Evolutionary conservation across 2,888 invertebrate species (phyloP), one percentile per base, ranked within the genome.

Genomic region (Tanypteryx hageni): DNA sequence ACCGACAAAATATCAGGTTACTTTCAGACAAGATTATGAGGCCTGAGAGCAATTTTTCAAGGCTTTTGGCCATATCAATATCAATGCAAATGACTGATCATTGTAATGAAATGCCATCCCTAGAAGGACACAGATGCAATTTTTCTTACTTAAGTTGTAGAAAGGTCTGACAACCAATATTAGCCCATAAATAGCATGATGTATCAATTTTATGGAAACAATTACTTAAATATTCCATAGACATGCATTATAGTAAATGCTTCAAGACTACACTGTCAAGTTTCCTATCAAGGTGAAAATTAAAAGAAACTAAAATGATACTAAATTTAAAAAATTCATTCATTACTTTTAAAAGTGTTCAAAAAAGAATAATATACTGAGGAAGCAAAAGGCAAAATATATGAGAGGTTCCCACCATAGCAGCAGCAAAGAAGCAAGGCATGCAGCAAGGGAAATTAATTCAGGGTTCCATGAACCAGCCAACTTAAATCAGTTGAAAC

Each of bases 121-220:
- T 89, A 89, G 89, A 89, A 64, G 89, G 89, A 89, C 89, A 89
- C 89, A 89, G 89, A 89, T 89, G 89, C 61, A 64, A 18, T 89
- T 89, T 89, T 64, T 64, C 89, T 89, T 68, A 76, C 14, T 76
- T 76, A 44, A 89, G 89, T 89, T 89, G 89, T 89, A 89, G 89
- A 89, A 89, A 89, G 89, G 89, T 89, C 89, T 89, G 89, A 89
- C 64, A 89, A 89, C 89, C 89, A 89, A 89, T 89, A 89, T 89
- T 89, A 64, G 89, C 89, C 64, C 89, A 89, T 89, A 64, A 89
- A 89, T 89, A 89, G 89, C 89, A 89, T 68, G 89, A 89, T 64
- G 83, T 83, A 89, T 64, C 89, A 89, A 89, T 89, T 89, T 89
- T 64, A 89, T 44, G 89, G 89, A 89, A 89, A 89, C 64, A 89